Evolutionary conservation across 2,888 invertebrate genomes (phyloP).

Genomic region (Thalpophila matura): DNA sequence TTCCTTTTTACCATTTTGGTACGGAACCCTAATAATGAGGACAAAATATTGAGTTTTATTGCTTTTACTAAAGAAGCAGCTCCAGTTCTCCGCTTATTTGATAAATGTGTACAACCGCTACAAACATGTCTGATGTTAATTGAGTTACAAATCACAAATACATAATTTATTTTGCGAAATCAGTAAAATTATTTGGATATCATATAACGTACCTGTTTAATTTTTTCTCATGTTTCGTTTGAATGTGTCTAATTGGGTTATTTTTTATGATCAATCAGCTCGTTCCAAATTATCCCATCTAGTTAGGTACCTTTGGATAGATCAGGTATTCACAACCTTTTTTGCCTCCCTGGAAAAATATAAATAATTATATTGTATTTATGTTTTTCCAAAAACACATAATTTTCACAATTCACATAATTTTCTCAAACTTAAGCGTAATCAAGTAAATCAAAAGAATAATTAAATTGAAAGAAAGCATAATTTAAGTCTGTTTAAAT

Average conservation of each 20-base stretch:
- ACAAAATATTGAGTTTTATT: slow-evolving; percentile 11
- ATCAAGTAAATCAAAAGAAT: no score
- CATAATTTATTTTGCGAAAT: not conserved
- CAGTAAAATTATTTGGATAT: slow-evolving; percentile 4
- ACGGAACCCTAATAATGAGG: no score
- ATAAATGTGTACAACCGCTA: no score
- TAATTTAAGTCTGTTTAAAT: no score
- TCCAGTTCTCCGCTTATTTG: not conserved
- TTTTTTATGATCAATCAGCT: slow-evolving; percentile 6
- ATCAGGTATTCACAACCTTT: no score
- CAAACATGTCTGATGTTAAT: slow-evolving; percentile 27
- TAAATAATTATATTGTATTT: no score
- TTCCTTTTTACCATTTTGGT: no score
- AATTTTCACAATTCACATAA: no score
- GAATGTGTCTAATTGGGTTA: slow-evolving; percentile 5
- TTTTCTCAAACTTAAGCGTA: no score
- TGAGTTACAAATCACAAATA: slow-evolving; percentile 28
- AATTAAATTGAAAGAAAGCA: no score
- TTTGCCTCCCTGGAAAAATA: no score
- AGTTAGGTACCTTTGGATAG: not conserved
- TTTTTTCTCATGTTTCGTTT: not conserved
- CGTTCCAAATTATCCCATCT: not conserved
- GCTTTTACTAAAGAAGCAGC: slow-evolving; percentile 14
- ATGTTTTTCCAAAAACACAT: no score
- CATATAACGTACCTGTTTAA: not conserved